Evolutionary conservation across 2,888 invertebrate species (phyloP).

Genomic region (Drosophila fulvimacula): DNA sequence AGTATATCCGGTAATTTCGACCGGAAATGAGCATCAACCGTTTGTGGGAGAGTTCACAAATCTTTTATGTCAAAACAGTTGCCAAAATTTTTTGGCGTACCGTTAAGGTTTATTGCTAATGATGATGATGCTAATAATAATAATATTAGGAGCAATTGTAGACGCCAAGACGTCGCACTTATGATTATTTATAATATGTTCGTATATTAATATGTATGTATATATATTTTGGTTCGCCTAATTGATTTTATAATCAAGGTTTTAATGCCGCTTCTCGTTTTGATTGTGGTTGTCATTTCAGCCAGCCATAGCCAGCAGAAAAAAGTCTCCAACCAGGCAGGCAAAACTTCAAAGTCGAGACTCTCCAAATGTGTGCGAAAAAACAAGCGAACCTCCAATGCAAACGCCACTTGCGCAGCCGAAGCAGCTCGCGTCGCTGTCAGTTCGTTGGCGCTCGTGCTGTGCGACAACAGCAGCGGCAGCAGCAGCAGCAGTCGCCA

Average conservation of each 20-base stretch:
- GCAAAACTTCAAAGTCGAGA: slow-evolving; percentile 61
- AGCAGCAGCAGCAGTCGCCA: slow-evolving; percentile 17
- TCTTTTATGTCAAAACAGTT: slow-evolving; percentile 31
- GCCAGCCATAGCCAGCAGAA: slow-evolving; percentile 35
- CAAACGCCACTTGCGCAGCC: slow-evolving; percentile 75
- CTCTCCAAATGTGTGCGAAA: slow-evolving; percentile 63
- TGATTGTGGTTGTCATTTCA: slow-evolving; percentile 67
- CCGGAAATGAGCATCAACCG: slow-evolving; percentile 59
- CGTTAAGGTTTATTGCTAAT: slow-evolving; percentile 49
- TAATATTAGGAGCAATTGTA: slow-evolving; percentile 41
- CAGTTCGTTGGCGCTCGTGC: slow-evolving; percentile 67
- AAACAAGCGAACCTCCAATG: slow-evolving; percentile 52
- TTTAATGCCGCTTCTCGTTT: slow-evolving; percentile 64
- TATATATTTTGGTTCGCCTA: slow-evolving; percentile 47
- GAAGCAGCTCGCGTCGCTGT: slow-evolving; percentile 68
- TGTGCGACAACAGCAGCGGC: slow-evolving; percentile 47
- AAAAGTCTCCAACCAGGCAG: slow-evolving; percentile 34
- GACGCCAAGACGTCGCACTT: slow-evolving; percentile 39
- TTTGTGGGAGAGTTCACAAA: slow-evolving; percentile 41
- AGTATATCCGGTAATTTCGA: slow-evolving; percentile 65
- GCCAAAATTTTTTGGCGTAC: slow-evolving; percentile 48
- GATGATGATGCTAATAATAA: slow-evolving; percentile 40
- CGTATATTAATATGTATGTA: background rate
- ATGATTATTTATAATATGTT: slow-evolving; percentile 23
- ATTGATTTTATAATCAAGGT: slow-evolving; percentile 79